Base-by-base conservation (phyloP, 2,888 invertebrate genomes). In the Cantharis rustica region DNA sequence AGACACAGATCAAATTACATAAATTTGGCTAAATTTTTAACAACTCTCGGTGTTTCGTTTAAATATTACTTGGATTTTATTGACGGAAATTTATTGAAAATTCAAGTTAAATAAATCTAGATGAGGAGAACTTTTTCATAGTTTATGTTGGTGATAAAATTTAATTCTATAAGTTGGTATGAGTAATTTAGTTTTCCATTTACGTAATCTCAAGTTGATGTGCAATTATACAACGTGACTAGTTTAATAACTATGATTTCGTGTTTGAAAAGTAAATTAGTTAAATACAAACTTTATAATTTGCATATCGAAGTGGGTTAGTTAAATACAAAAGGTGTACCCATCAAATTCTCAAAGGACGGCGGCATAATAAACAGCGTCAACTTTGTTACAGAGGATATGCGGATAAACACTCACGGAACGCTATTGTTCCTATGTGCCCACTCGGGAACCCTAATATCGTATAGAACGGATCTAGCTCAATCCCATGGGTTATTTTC, bases 341-440 rank as follows among this genome's bases (percentile, higher is more conserved):
- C 61, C 70, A 61, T 72, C 69, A 63, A 75, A 72, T 69, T 63
- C 75, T 71, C 75, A 47, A 75, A 72, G 72, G 75, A 69, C 62
- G 68, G n/a, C 69, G 16, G 64, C 64, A 75, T 75, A 72, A 75
- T 72, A 66, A 26, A 66, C 23, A 68, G 72, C 68, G 75, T 75
- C 72, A 75, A 69, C 69, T 75, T 31, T 64, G 69, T 72, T 72
- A 68, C 66, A 69, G 72, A 75, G 75, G 72, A 75, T 75, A 75
- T 71, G 75, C 72, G 75, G 69, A 72, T 75, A 75, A 75, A 75
- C 75, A 75, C 75, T 75, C 75, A 75, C 72, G 75, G 69, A 75
- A 75, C 69, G 61, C 75, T 69, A 75, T 75, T 75, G 75, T 75
- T 75, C 72, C 72, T 72, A 31, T 69, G 61, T 72, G 72, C 69